phyloP scores from a whole-genome alignment of 2,113 vertebrate genomes.

The Prunella himalayana region DNA sequence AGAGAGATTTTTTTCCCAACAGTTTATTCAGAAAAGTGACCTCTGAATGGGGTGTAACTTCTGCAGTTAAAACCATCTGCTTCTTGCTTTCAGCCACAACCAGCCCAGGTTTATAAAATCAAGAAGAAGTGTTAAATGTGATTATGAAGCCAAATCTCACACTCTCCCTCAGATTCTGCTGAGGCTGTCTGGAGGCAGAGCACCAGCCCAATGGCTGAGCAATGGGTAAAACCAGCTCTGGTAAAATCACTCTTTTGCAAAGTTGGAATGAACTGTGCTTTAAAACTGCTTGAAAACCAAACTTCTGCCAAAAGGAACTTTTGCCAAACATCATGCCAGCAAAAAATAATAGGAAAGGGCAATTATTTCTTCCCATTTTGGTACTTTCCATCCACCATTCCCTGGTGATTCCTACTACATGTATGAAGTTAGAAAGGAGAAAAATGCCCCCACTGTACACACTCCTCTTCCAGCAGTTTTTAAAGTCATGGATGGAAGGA shows the following conservation, averaged over 20 bases:
- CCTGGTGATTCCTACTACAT: not conserved
- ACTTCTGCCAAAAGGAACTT: not conserved
- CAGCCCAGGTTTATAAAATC: not conserved
- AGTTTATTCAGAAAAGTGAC: not conserved
- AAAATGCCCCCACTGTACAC: not conserved
- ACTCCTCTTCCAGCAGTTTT: not conserved
- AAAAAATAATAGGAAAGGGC: not conserved
- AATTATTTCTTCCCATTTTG: not conserved
- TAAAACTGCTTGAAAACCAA: not conserved
- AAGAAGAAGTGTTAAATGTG: not conserved
- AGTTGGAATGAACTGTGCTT: not conserved
- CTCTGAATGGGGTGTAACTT: not conserved
- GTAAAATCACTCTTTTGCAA: not conserved
- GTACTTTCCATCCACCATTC: not conserved
- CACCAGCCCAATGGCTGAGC: not conserved
- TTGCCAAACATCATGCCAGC: not conserved
- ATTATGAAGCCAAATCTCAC: not conserved
- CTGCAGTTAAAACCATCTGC: not conserved
- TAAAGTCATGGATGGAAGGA: not conserved
- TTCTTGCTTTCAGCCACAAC: not conserved
- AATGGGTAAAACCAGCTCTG: not conserved
- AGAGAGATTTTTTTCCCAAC: not conserved
- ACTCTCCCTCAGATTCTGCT: not conserved
- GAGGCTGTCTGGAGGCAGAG: not conserved
- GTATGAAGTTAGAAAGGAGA: not conserved